Base-by-base conservation (phyloP, 2,888 invertebrate genomes). In the Lysandra bellargus region DNA sequence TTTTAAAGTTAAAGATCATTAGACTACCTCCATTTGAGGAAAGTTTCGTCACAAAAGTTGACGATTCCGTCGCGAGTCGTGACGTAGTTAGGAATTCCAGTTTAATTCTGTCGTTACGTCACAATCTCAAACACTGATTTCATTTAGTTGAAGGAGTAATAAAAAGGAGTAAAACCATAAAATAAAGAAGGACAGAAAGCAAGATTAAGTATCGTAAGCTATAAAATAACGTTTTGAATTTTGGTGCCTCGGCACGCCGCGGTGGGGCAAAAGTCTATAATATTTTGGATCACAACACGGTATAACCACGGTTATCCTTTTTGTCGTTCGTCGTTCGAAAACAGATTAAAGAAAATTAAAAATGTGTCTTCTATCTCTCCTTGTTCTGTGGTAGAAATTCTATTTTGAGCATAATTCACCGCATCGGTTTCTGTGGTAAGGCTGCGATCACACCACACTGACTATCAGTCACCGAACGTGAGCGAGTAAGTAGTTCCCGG, bases 11-110 rank as follows among this genome's bases (percentile, higher is more conserved):
- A 37, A 69, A 33, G 33, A 69, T 33, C 33, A 69, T 69, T 69
- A 69, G 14, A 69, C 64, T 33, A 64, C 30, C 64, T 69, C 69
- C 33, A 69, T 69, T 69, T 69, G 69, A 69, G 69, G 69, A 33
- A 69, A 69, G 33, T 69, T 37, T 69, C 4, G 33, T 12, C 33
- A 69, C 69, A 69, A 37, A 69, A 69, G 69, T 33, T 69, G 69
- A 4, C 33, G 69, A 37, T 69, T 61, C 61, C 33, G 14, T 69
- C 17, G 33, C 30, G 64, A n/a, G 7, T 69, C 64, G 64, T 69
- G 69, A 33, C 69, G 69, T 33, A 69, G 69, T 33, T 69, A 69
- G 69, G 69, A 14, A 69, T 69, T 69, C 69, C 14, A 33, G 37
- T 69, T 69, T 69, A 37, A 69, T 69, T 69, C 69, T 33, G 69